These are phyloP conservation scores for Silurus aristotelis DNA, from an alignment of 2,797 vertebrate genomes.

Conservation along the genomic window DNA sequence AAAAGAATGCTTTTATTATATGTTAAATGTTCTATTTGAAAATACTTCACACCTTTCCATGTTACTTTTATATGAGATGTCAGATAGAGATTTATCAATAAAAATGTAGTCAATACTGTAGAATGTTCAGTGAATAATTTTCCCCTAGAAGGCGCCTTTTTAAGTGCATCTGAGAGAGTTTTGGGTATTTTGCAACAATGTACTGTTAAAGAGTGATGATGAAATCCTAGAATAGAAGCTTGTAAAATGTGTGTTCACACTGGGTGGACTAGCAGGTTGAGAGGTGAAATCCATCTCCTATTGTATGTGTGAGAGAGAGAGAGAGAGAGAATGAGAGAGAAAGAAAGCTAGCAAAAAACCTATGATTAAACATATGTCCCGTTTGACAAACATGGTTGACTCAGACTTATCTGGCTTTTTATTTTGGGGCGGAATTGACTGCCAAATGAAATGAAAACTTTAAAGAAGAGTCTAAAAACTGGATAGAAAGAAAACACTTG, in stretches of 20 bases:
- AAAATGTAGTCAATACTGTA: neutral
- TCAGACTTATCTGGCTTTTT: conserved; percentile 28
- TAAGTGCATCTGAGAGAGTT: neutral
- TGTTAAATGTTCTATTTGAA: neutral
- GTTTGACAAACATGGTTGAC: conserved; percentile 32
- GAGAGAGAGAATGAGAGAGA: conserved; percentile 9
- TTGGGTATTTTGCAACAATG: conserved; percentile 26
- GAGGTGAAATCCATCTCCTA: conserved; percentile 16
- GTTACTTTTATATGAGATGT: neutral
- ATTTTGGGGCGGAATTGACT: neutral
- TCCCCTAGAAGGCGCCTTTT: conserved; percentile 1
- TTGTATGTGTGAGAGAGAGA: conserved; percentile 5
- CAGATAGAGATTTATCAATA: neutral
- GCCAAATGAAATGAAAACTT: conserved; percentile 22
- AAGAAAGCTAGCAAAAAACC: neutral
- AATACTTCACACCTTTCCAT: neutral
- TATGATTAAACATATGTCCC: conserved; percentile 41
- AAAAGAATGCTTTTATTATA: neutral
- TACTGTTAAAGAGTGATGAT: conserved; percentile 26
- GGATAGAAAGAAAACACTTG: neutral
- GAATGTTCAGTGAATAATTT: neutral
- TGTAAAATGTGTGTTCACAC: conserved; percentile 40
- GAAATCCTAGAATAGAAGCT: conserved; percentile 45
- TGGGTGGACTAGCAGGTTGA: conserved; percentile 21
- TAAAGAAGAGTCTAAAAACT: neutral